Percentiles rank a stretch among this genome's conserved stretches.
phyloP scores from a whole-genome alignment of 1,140 invertebrate genomes.

The Liolophura sinensis region DNA sequence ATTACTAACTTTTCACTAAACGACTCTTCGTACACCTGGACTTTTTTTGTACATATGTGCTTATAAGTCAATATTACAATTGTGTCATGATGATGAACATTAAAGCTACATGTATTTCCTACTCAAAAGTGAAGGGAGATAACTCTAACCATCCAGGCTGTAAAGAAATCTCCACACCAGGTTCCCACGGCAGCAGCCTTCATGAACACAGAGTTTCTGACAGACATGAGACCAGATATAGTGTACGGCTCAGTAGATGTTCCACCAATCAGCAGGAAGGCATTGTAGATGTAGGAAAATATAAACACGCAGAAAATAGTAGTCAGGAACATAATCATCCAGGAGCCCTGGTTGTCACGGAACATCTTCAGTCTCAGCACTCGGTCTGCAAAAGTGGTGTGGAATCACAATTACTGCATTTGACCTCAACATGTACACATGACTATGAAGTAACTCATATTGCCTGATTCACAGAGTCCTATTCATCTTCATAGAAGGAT shows the following conservation, averaged over 20 bases:
- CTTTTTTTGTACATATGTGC: too few species aligned
- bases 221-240: slow-evolving; percentile 54
- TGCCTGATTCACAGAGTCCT: too few species aligned
- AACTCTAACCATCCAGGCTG: slow-evolving; percentile 61
- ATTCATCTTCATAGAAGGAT: too few species aligned
- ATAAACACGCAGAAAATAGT: slow-evolving; percentile 62
- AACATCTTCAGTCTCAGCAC: slow-evolving; percentile 65
- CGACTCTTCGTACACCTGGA: too few species aligned
- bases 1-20: too few species aligned
- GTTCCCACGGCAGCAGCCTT: slow-evolving; percentile 65
- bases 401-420: not conserved
- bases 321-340: slow-evolving; percentile 65
- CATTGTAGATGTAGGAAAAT: slow-evolving; percentile 64
- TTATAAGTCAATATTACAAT: too few species aligned
- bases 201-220: slow-evolving; percentile 60
- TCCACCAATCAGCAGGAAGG: slow-evolving; percentile 57
- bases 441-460: not conserved
- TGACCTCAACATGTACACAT: not conserved
- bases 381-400: slow-evolving; percentile 48
- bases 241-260: slow-evolving; percentile 52
- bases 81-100: too few species aligned
- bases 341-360: slow-evolving; percentile 64
- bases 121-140: too few species aligned
- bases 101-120: too few species aligned
- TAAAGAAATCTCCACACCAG: slow-evolving; percentile 66